Base-by-base conservation (phyloP, 1,140 invertebrate species). In the Eueides isabella region DNA sequence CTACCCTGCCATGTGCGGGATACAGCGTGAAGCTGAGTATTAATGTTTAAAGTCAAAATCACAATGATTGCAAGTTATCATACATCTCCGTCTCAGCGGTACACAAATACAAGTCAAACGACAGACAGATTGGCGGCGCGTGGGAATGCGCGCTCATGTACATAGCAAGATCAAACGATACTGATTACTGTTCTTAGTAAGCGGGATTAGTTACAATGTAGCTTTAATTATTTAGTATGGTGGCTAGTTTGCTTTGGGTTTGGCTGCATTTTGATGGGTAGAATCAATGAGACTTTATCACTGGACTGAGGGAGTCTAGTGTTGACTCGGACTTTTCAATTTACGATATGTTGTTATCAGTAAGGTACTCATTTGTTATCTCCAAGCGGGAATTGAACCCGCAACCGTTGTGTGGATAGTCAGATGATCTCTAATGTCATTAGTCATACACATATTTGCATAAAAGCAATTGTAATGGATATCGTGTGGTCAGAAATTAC, bases 101-200 rank as follows among this genome's bases (percentile, higher is more conserved):
- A 55, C 2, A 63, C 63, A 41, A 35, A 70, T 70, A 70, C 61
- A 70, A 70, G 28, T 19, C 19, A 28, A 38, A 62, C 31, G 30
- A 38, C 68, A 70, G 68, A 70, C 68, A n/a, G 31, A 70, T 63
- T 70, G 68, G 68, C 68, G 68, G 31, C 68, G 68, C 66, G 66
- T 55, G 66, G 66, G 66, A 67, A 67, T 29, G 28, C n/a, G 19
- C 28, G 6, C 29, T 55, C 44, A 9, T 55, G 14, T 67, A n/a
- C n/a, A n/a, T n/a, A 30, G 41, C 19, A 23, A 31, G 66, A 55
- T 67, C 66, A 55, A 31, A 67, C 28, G 44, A 67, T 55, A 67
- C 26, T 67, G 30, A 67, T 55, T 55, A 55, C 19, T 3, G 19
- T 55, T 55, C 44, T 55, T 55, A 55, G 44, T 55, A 55, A 19